Base-by-base conservation (phyloP, 2,888 invertebrate genomes). In the Drosophila barbarae region DNA sequence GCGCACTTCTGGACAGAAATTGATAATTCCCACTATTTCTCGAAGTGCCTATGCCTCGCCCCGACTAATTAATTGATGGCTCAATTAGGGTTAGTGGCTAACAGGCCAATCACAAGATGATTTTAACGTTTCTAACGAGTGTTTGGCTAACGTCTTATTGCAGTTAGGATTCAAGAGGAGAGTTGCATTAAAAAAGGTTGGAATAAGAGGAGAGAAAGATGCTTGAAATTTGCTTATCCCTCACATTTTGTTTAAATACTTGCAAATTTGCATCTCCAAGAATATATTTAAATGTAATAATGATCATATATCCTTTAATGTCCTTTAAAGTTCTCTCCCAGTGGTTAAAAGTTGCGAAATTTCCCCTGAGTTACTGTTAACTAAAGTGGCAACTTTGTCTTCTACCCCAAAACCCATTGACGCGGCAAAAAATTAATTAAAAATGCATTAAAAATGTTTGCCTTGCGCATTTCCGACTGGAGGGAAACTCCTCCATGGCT, bases 391-490 rank as follows among this genome's bases (percentile, higher is more conserved):
- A 63, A 51, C 51, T 63, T 63, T 51, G 42, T 61, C 42, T 51
- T 23, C 15, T 12, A 7, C 15, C 47, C 41, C 9, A n/a, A 13
- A 15, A 23, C 47, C 46, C 44, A 58, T 35, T 68, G 44, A 39
- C 13, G 47, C 23, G 66, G 72, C 63, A 63, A 52, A 51, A 79
- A 83, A 79, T 83, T 80, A 79, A 83, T 79, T 83, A 83, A 79
- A 80, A 79, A 54, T 80, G 75, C 67, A 75, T 80, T 80, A 69
- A 77, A 77, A 65, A 71, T 70, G 64, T 59, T 73, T 61, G 41
- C 44, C 56, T 21, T 50, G 41, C 56, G 42, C 51, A 23, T 65
- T 47, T 44, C 36, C 52, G 35, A 30, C n/a, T 46, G 12, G 52
- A 7, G 50, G 44, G 23, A 23, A 32, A 30, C 42, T 44, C 49